phyloP scores from a whole-genome alignment of 2,113 vertebrate genomes.

The Lagopus leucura region DNA sequence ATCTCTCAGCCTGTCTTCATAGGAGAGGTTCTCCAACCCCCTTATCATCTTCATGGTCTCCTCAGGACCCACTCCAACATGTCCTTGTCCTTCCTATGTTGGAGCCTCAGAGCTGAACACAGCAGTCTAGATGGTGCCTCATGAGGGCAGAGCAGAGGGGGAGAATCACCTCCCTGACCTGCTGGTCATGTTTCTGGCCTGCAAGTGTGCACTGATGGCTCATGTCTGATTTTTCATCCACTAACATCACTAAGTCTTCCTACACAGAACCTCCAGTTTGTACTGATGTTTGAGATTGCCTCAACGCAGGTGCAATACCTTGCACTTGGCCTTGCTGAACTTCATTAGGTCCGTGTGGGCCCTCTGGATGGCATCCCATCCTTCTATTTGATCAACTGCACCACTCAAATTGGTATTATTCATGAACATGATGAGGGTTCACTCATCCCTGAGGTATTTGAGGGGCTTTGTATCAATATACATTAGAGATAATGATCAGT shows the following conservation, averaged over 20 bases:
- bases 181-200: background rate
- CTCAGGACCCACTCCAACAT: background rate
- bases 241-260: background rate
- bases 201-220: background rate
- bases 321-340: background rate
- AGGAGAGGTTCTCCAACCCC: background rate
- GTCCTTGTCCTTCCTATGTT: background rate
- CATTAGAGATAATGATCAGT: background rate
- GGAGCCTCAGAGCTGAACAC: background rate
- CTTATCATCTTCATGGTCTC: background rate
- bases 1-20: background rate
- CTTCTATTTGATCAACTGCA: background rate
- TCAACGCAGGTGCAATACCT: background rate
- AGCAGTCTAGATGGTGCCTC: background rate
- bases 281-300: background rate
- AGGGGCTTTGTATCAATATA: background rate
- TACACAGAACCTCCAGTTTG: background rate
- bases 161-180: background rate
- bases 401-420: background rate
- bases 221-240: background rate
- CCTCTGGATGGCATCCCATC: background rate
- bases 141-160: background rate
- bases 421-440: background rate
- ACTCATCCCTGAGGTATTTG: background rate
- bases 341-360: background rate